Evolutionary conservation across 2,797 vertebrate genomes (phyloP), one percentile per base, ranked within the genome.

Genomic region (Notamacropus eugenii): DNA sequence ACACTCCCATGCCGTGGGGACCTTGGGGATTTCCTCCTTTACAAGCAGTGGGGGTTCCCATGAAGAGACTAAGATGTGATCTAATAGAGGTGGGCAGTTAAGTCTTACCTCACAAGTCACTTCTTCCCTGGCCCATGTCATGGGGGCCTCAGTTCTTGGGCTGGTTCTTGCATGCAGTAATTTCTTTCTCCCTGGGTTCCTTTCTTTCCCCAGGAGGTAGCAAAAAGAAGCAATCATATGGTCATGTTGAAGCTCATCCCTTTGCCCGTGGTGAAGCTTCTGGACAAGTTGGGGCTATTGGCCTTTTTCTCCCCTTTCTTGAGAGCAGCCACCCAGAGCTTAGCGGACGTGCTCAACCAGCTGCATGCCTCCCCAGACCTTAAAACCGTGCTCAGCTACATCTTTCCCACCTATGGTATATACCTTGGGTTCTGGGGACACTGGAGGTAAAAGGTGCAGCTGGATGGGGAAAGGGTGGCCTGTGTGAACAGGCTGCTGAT

Each of bases 391-490:
- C 97, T 99, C 97, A 96, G 98, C 98, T 99, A 99, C 98, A 96
- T 99, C 96, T 99, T 99, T 95, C 99, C 99, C 96, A 99, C 99
- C 93, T 99, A 99, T 0, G 99, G 99, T 99, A 98, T 1, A 98
- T 34, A 55, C 90, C 40, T 1, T 12, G 19, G 93, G 92, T n/a
- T 55, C 27, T 90, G 52, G 92, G 56, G 90, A 29, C 55, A 5
- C 93, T 90, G 55, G 46, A 54, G 46, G 34, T 54, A 46, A 40
- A 27, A 22, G 92, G 57, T 4, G 3, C 22, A 46, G 34, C 34
- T 11, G 2, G 54, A 34, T 56, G 55, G n/a, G 5, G 34, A 31
- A 19, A 16, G n/a, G 55, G 5, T 1, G 2, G 27, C 46, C 27
- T 16, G 29, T 27, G 14, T 10, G 9, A 24, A 28, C 27, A 56